Evolutionary conservation across 2,113 vertebrate genomes (phyloP).

Genomic region (Charina bottae): DNA sequence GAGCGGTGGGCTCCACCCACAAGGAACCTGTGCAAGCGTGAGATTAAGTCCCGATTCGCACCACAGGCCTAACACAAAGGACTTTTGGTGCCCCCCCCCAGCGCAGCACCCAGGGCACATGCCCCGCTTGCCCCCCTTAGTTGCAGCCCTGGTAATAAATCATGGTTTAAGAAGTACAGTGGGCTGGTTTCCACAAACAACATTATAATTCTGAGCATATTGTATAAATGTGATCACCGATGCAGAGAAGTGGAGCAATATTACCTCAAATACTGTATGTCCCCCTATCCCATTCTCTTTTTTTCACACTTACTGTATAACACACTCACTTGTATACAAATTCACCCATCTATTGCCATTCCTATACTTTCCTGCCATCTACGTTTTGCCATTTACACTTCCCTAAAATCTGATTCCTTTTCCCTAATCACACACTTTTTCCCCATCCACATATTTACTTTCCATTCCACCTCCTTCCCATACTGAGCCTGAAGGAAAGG

Average conservation of each 20-base stretch:
- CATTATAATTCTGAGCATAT: too few species aligned
- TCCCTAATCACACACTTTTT: background rate
- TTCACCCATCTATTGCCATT: background rate
- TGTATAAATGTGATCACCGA: background rate
- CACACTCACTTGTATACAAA: background rate
- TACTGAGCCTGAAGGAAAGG: background rate
- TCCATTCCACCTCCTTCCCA: background rate
- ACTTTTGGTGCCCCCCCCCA: too few species aligned
- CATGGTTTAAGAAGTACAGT: background rate
- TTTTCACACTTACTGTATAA: background rate
- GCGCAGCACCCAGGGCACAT: too few species aligned
- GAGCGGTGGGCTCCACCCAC: too few species aligned
- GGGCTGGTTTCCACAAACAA: too few species aligned
- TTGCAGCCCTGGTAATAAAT: too few species aligned
- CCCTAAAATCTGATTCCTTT: background rate
- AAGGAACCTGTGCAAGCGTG: too few species aligned
- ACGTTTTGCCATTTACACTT: background rate
- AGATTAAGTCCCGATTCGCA: too few species aligned
- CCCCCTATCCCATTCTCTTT: background rate
- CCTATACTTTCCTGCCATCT: background rate
- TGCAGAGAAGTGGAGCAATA: background rate
- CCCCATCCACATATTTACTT: background rate
- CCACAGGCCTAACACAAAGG: too few species aligned
- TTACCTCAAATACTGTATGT: background rate
- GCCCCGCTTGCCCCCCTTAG: too few species aligned